Percentiles rank a stretch among this genome's conserved stretches.
Conservation (phyloP, 2,113 vertebrate genomes). For the Salvelinus sp. region DNA sequence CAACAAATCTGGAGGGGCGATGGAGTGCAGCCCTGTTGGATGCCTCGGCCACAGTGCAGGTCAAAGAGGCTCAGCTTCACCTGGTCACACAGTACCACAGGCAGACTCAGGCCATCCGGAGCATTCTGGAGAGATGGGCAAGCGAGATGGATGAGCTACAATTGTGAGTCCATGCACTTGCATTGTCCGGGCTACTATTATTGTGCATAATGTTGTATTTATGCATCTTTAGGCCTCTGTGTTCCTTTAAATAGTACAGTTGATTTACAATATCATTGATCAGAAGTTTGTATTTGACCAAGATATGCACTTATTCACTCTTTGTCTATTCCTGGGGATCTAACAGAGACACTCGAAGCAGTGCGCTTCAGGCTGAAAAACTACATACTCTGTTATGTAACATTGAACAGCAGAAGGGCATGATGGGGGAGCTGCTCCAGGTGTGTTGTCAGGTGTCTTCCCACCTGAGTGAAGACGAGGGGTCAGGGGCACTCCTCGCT, state of each 20-base stretch:
- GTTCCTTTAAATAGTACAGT: too few relatives aligned
- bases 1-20: slow-evolving; percentile 24
- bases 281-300: not conserved
- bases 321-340: slow-evolving; percentile 3
- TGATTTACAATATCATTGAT: too few relatives aligned
- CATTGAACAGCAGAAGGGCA: slow-evolving; percentile 69
- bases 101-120: slow-evolving; percentile 62
- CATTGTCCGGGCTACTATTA: too few relatives aligned
- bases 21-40: slow-evolving; percentile 77
- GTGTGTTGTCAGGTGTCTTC: slow-evolving; percentile 73
- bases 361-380: slow-evolving; percentile 72
- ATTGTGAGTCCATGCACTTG: slow-evolving; percentile 75
- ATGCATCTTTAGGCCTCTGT: too few relatives aligned
- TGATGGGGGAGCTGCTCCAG: slow-evolving; percentile 68
- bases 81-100: slow-evolving; percentile 79
- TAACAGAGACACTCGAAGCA: slow-evolving; percentile 73
- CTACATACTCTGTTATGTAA: slow-evolving; percentile 71
- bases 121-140: slow-evolving; percentile 70
- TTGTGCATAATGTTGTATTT: too few relatives aligned
- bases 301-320: not conserved
- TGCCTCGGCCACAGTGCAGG: slow-evolving; percentile 73
- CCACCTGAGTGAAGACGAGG: slow-evolving; percentile 75
- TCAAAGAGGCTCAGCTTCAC: slow-evolving; percentile 76
- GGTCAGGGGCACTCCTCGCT: slow-evolving; percentile 74
- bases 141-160: slow-evolving; percentile 78